Conservation (phyloP, 1,140 invertebrate genomes). For the Diuraphis noxia region DNA sequence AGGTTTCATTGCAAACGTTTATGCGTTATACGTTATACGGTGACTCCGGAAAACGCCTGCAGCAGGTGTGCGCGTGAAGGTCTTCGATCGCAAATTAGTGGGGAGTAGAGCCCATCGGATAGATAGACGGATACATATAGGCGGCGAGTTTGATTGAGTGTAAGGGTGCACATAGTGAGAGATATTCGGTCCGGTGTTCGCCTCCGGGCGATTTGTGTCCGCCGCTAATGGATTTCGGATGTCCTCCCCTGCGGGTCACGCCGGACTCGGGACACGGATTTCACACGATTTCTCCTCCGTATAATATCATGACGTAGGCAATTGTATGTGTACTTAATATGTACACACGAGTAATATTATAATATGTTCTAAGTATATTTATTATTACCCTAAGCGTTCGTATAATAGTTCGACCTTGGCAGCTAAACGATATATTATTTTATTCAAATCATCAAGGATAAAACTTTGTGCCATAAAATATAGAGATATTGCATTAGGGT, state of each 20-base stretch:
- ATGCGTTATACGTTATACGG: not conserved
- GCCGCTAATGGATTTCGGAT: slow-evolving; percentile 40
- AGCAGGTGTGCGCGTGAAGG: not conserved
- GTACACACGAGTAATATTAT: too few species aligned
- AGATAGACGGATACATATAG: not conserved
- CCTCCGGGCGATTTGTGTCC: slow-evolving; percentile 10
- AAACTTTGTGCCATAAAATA: too few species aligned
- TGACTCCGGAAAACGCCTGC: not conserved
- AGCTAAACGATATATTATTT: not conserved
- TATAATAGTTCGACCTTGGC: too few species aligned
- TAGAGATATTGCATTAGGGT: not conserved
- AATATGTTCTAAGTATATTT: not conserved
- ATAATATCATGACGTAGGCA: not conserved
- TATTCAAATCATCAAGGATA: too few species aligned
- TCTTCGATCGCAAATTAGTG: not conserved
- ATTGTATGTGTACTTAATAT: not conserved
- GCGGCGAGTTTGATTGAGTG: too few species aligned
- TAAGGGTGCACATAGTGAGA: not conserved
- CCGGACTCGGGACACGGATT: slow-evolving; percentile 14
- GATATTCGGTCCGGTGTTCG: not conserved
- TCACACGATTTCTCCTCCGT: slow-evolving; percentile 18
- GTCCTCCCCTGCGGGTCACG: not conserved
- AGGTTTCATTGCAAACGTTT: not conserved
- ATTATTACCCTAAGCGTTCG: too few species aligned
- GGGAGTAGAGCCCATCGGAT: not conserved